Conservation (phyloP, 2,797 vertebrate species). For the Zalophus californianus region DNA sequence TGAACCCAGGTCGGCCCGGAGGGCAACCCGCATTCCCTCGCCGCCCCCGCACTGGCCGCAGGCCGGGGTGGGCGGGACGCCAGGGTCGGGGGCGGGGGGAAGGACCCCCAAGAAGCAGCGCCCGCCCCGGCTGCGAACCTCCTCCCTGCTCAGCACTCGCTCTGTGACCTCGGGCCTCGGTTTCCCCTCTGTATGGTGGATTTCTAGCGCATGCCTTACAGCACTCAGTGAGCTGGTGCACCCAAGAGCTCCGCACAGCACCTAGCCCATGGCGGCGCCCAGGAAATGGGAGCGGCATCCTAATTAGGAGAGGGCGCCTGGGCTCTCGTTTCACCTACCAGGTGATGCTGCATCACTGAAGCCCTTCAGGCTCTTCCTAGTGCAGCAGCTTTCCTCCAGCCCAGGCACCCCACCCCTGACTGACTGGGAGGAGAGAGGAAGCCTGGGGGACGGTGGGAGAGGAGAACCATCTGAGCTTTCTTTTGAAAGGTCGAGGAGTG, state of each 20-base stretch:
- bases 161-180: background rate
- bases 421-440: background rate
- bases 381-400: background rate
- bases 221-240: background rate
- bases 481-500: background rate
- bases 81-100: background rate
- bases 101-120: background rate
- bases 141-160: background rate
- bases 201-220: background rate
- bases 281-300: background rate
- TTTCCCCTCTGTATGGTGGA: background rate
- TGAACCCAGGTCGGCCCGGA: background rate
- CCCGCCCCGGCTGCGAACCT: background rate
- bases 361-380: background rate
- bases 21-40: background rate
- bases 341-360: background rate
- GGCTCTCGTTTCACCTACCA: background rate
- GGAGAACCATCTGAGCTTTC: background rate
- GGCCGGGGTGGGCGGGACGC: rapidly evolving
- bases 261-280: background rate
- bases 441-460: background rate
- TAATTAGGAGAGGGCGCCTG: background rate
- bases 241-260: background rate
- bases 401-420: background rate
- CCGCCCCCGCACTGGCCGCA: background rate